Base-by-base conservation (phyloP, 2,888 invertebrate genomes). In the Chorisops tibialis region DNA sequence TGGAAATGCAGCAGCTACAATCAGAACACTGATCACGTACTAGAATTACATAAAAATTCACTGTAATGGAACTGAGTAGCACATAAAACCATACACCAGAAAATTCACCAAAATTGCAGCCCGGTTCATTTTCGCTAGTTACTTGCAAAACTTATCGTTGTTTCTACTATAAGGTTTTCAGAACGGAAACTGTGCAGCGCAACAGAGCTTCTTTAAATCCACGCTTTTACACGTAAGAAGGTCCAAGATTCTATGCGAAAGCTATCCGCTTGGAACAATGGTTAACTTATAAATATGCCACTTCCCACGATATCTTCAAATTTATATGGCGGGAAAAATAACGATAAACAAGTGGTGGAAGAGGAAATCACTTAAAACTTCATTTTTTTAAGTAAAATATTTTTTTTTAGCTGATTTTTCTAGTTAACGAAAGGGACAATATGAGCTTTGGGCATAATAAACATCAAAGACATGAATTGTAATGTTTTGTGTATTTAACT, bases 221-320 rank as follows among this genome's bases (percentile, higher is more conserved):
- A 30, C 30, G 2, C 30, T 30, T 30, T 30, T 30, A 9, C 30
- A 7, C 5, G 30, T n/a, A n/a, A n/a, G n/a, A n/a, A 30, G 30
- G 30, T 30, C 30, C 30, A 9, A 30, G 30, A 30, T 30, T 30
- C 30, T 43, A 51, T 51, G 22, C 21, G n/a, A 21, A 60, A 49
- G 16, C 49, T 58, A 63, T 45, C 68, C 65, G 59, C 51, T 60
- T 61, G 59, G 62, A 69, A 67, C 68, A 67, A 67, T 66, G 65
- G 52, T 63, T 59, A 39, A 59, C 62, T 64, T 56, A 64, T 67
- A 59, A 68, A 67, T 69, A 69, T 65, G 66, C 50, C 22, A 30
- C 43, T 67, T 65, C 62, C 66, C 65, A 65, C 63, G 59, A 41
- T 56, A 47, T 62, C 63, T 63, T 63, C 64, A 64, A 65, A 67